phyloP scores from a whole-genome alignment of 2,888 invertebrate species.

The Bombylius discolor region DNA sequence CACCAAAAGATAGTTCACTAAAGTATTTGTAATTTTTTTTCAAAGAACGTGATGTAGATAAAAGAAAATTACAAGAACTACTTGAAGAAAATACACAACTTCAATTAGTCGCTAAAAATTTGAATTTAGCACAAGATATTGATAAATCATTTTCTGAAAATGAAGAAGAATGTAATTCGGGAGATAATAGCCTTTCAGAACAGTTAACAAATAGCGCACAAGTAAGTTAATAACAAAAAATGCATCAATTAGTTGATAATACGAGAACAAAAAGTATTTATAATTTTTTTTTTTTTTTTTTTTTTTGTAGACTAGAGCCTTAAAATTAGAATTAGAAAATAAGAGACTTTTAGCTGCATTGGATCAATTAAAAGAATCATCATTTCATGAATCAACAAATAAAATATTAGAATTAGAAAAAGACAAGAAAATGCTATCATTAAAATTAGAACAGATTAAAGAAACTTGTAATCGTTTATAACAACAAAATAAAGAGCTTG shows the following conservation, averaged over 20 bases:
- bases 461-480: slow-evolving; percentile 60
- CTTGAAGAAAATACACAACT: slow-evolving; percentile 84
- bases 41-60: slow-evolving; percentile 74
- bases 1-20: too few relatives aligned
- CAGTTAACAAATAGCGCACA: slow-evolving; percentile 87
- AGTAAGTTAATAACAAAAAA: slow-evolving; percentile 27
- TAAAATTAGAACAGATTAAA: slow-evolving; percentile 75
- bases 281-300: not conserved
- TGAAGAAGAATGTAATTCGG: slow-evolving; percentile 56
- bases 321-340: slow-evolving; percentile 87
- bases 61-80: slow-evolving; percentile 71
- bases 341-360: slow-evolving; percentile 71
- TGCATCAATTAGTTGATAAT: not conserved
- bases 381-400: slow-evolving; percentile 66
- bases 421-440: slow-evolving; percentile 71
- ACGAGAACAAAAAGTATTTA: not conserved
- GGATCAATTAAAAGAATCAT: slow-evolving; percentile 69
- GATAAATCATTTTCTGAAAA: slow-evolving; percentile 43
- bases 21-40: slow-evolving; percentile 16
- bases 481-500: slow-evolving; percentile 66
- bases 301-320: slow-evolving; percentile 45
- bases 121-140: slow-evolving; percentile 40
- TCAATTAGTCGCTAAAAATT: slow-evolving; percentile 72
- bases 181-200: slow-evolving; percentile 78
- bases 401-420: slow-evolving; percentile 79